Conservation (phyloP, 1,140 invertebrate genomes). For the Drosophila kohkoa region DNA sequence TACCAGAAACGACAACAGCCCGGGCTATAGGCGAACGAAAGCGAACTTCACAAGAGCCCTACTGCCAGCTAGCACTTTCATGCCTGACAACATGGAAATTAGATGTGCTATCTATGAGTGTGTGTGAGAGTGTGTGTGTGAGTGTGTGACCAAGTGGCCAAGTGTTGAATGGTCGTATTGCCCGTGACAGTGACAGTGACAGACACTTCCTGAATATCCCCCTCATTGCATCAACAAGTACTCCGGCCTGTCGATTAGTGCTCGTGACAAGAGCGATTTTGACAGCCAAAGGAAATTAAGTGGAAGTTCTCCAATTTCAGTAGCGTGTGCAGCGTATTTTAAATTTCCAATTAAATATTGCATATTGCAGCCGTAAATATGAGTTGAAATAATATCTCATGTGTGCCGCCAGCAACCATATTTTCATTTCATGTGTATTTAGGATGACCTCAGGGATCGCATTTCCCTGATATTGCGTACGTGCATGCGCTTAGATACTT, state of each 20-base stretch:
- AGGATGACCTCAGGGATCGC: constrained; percentile 9
- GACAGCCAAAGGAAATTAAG: constrained; percentile 47
- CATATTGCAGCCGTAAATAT: not conserved
- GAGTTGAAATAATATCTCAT: not conserved
- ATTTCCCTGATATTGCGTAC: constrained; percentile 6
- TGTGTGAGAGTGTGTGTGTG: not conserved
- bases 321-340: constrained; percentile 2
- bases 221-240: constrained; percentile 25
- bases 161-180: constrained; percentile 30
- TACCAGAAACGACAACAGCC: constrained; percentile 22
- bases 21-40: not conserved
- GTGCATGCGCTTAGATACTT: not conserved
- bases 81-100: constrained; percentile 47
- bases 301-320: constrained; percentile 26
- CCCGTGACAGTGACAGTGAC: constrained; percentile 28
- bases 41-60: constrained; percentile 10
- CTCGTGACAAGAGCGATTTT: constrained; percentile 19
- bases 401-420: constrained; percentile 3
- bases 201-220: constrained; percentile 12
- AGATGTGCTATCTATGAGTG: not conserved
- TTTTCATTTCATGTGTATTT: not conserved
- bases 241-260: constrained; percentile 33
- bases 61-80: constrained; percentile 7
- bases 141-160: constrained; percentile 11
- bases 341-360: constrained; percentile 18